Conservation (phyloP, 2,888 invertebrate genomes). For the Apodemia zela region DNA sequence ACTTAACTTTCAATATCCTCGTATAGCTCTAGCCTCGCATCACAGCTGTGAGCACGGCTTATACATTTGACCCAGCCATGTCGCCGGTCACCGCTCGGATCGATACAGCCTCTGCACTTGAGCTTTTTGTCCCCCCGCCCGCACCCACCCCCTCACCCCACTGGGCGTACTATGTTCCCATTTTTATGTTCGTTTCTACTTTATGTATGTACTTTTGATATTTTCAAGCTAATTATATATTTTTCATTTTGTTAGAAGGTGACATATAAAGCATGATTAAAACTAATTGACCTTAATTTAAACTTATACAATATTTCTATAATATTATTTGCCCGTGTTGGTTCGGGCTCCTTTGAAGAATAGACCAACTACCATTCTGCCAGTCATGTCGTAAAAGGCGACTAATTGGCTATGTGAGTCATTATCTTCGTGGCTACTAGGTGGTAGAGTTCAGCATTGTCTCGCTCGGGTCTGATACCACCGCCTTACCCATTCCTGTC, state of each 20-base stretch:
- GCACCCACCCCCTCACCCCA: slow-evolving; percentile 35
- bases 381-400: too few relatives aligned
- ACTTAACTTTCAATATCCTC: background rate
- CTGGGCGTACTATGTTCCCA: slow-evolving; percentile 54
- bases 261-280: too few relatives aligned
- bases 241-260: background rate
- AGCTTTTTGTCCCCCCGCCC: slow-evolving; percentile 56
- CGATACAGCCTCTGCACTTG: slow-evolving; percentile 79
- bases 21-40: slow-evolving; percentile 29
- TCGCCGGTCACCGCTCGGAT: slow-evolving; percentile 68
- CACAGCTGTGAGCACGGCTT: slow-evolving; percentile 28
- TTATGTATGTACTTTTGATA: slow-evolving; percentile 34
- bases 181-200: slow-evolving; percentile 52
- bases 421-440: too few relatives aligned
- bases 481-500: too few relatives aligned
- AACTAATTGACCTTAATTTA: too few relatives aligned
- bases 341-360: too few relatives aligned
- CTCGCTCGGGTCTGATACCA: too few relatives aligned
- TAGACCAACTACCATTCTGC: too few relatives aligned
- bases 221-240: slow-evolving; percentile 19
- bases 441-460: too few relatives aligned
- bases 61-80: slow-evolving; percentile 72
- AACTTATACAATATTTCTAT: too few relatives aligned
- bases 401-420: too few relatives aligned
- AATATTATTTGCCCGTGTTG: too few relatives aligned